Evolutionary conservation across 1,140 invertebrate species (phyloP).

Genomic region (Fopius arisanus): DNA sequence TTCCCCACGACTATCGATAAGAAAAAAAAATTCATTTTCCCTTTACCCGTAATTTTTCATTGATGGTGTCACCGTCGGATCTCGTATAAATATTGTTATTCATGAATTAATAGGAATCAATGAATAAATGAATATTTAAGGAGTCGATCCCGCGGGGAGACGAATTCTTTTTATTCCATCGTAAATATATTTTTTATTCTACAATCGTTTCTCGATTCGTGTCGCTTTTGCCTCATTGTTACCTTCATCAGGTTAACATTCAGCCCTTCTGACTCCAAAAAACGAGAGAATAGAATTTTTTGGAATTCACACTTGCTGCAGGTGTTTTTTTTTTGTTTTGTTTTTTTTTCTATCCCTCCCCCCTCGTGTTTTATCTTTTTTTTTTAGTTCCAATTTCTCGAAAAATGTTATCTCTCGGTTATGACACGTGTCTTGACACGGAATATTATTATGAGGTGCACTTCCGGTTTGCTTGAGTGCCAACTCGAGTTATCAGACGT

Average conservation of each 20-base stretch:
- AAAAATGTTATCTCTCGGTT: conserved; percentile 35
- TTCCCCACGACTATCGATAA: not conserved
- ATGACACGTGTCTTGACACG: conserved; percentile 47
- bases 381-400: conserved; percentile 20
- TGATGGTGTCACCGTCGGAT: not conserved
- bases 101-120: conserved; percentile 30
- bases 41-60: not conserved
- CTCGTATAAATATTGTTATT: conserved; percentile 13
- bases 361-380: not conserved
- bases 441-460: conserved; percentile 36
- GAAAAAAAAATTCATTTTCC: not conserved
- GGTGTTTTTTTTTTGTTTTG: conserved; percentile 41
- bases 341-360: not conserved
- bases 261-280: not conserved
- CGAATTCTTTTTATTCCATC: not conserved
- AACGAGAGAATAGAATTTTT: not conserved
- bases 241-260: not conserved
- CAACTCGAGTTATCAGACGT: conserved; percentile 11
- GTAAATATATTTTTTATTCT: not conserved
- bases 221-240: not conserved
- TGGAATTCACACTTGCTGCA: conserved; percentile 46
- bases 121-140: conserved; percentile 35
- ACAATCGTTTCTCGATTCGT: not conserved
- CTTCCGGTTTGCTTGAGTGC: conserved; percentile 22
- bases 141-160: conserved; percentile 13